A percentile compares a stretch with the other conserved stretches of the same genome.
These are phyloP conservation scores for Eristalis intricaria DNA, from an alignment of 2,888 invertebrate genomes.

Conservation along the genomic window DNA sequence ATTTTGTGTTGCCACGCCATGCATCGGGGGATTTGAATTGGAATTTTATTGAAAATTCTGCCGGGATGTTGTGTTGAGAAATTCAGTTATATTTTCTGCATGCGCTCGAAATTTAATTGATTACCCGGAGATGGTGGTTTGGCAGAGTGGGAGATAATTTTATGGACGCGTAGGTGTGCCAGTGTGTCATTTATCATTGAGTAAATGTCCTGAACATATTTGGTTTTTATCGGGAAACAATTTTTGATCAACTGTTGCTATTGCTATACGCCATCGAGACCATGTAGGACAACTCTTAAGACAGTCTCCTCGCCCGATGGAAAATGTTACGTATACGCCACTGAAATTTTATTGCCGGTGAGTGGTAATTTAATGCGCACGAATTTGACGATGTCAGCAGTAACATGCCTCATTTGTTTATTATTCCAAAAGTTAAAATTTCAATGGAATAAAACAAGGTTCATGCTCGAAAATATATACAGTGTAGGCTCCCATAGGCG, in stretches of 20 bases:
- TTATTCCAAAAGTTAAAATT: background rate
- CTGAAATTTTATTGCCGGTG: too few species aligned
- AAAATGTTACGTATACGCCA: too few species aligned
- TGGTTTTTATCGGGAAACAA: background rate
- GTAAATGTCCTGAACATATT: background rate
- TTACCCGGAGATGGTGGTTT: background rate
- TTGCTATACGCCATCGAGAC: too few species aligned
- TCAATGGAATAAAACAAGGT: too few species aligned
- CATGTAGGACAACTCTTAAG: too few species aligned
- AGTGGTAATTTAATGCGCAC: too few species aligned
- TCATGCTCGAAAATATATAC: too few species aligned
- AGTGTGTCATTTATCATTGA: background rate
- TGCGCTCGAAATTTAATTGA: background rate
- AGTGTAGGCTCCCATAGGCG: too few species aligned
- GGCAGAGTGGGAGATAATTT: background rate
- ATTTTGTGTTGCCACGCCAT: background rate
- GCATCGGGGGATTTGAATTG: background rate
- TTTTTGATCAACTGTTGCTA: background rate
- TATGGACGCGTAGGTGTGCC: background rate
- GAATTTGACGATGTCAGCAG: too few species aligned
- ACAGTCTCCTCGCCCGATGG: too few species aligned
- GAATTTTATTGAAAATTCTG: background rate
- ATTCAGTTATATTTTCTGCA: background rate
- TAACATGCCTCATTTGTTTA: background rate
- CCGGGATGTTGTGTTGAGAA: background rate